Percentiles rank a stretch among this genome's conserved stretches.
These are phyloP conservation scores for Cephonodes hylas DNA, from an alignment of 2,888 invertebrate genomes.

Conservation along the genomic window DNA sequence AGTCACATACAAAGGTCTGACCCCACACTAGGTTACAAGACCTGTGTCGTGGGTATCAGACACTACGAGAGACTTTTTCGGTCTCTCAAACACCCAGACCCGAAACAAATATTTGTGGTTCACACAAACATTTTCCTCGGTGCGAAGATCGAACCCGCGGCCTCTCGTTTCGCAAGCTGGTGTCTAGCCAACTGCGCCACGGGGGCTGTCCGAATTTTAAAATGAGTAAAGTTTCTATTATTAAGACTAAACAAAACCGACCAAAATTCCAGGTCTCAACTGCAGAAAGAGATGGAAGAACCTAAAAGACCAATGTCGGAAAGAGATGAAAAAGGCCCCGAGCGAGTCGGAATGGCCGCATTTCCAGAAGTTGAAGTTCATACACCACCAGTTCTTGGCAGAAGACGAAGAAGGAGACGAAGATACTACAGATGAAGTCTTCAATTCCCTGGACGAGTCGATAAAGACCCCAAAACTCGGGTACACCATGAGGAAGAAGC, in stretches of 20 bases:
- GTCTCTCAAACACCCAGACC: too few species aligned
- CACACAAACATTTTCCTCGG: too few species aligned
- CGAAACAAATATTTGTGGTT: too few species aligned
- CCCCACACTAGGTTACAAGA: too few species aligned
- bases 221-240: background rate
- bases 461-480: constrained; percentile 71
- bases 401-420: constrained; percentile 70
- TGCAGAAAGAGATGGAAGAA: constrained; percentile 78
- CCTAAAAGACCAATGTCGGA: constrained; percentile 74
- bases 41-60: too few species aligned
- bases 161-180: too few species aligned
- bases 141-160: too few species aligned
- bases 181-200: too few species aligned
- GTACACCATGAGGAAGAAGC: constrained; percentile 70
- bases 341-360: constrained; percentile 72
- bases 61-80: too few species aligned
- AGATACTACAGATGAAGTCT: constrained; percentile 64
- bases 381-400: constrained; percentile 67
- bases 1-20: too few species aligned
- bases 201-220: too few species aligned
- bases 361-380: constrained; percentile 66
- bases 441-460: constrained; percentile 62
- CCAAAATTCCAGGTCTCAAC: constrained; percentile 56
- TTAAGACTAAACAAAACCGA: background rate
- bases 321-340: constrained; percentile 72